Percentiles rank a stretch among this genome's conserved stretches.
Conservation (phyloP, 2,888 invertebrate species). For the Lasioglossum malachurum region DNA sequence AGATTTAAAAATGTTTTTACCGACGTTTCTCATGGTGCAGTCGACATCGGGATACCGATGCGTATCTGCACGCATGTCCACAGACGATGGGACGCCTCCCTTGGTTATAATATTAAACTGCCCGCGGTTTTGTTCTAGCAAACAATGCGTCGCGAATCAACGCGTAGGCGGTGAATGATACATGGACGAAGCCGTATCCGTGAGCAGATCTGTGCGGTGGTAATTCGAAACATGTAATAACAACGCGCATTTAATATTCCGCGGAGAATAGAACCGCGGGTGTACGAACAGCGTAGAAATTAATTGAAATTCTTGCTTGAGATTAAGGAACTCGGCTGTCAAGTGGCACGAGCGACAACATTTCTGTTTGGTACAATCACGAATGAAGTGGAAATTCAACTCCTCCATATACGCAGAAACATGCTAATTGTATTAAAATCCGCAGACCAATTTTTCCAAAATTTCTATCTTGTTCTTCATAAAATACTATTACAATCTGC, state of each 20-base stretch:
- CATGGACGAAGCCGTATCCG: conserved; percentile 28
- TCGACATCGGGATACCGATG: not conserved
- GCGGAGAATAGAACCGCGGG: not conserved
- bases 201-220: conserved; percentile 29
- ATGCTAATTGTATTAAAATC: too few species aligned
- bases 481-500: too few species aligned
- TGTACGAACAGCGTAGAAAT: not conserved
- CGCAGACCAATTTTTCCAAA: too few species aligned
- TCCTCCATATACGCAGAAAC: not conserved
- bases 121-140: conserved; percentile 61
- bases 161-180: conserved; percentile 42
- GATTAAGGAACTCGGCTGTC: not conserved
- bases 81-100: conserved; percentile 17
- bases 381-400: not conserved
- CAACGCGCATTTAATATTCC: conserved; percentile 29
- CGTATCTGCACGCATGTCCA: not conserved
- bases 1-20: not conserved
- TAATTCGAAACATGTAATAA: conserved; percentile 39
- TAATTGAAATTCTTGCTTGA: not conserved
- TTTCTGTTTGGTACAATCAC: not conserved
- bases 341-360: not conserved
- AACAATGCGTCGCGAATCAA: conserved; percentile 56
- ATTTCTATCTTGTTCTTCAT: too few species aligned
- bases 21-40: not conserved
- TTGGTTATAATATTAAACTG: conserved; percentile 61